Evolutionary conservation across 2,888 invertebrate species (phyloP), one percentile per base, ranked within the genome.

Genomic region (Pogonocherus hispidulus): DNA sequence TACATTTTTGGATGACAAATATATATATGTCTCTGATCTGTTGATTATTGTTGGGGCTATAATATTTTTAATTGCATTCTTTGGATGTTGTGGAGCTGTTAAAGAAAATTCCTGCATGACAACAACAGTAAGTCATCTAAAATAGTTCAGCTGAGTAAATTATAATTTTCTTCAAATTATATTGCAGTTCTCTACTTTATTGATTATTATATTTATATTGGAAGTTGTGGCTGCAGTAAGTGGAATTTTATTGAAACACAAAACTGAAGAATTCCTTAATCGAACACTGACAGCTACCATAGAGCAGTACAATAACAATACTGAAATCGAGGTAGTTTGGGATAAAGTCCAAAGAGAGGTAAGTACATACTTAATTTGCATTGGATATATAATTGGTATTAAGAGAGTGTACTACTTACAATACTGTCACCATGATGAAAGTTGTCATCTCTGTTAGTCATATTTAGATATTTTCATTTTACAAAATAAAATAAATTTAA

Each of bases 71-170:
- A 93, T 98, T 16, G 94, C 97, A 56, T 96, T 97, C 89, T 92
- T 98, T 78, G 98, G 98, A 74, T 98, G 97, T 87, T 98, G 96
- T 80, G 98, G 98, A 37, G 97, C 98, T 16, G 90, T 95, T 66
- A 94, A 94, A 82, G 97, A 98, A 86, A 97, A 94, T 86, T 93
- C 95, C 81, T 96, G 96, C 88, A 95, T 98, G 93, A 93, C 96
- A 70, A 90, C 95, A 73, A 94, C 94, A 70, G 97, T 97, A 87
- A 91, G 92, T 87, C 27, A n/a, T n/a, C n/a, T n/a, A n/a, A n/a
- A n/a, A n/a, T n/a, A n/a, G n/a, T n/a, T n/a, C n/a, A n/a, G n/a
- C n/a, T n/a, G n/a, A n/a, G n/a, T n/a, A n/a, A n/a, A n/a, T n/a
- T n/a, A n/a, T n/a, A n/a, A n/a, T n/a, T n/a, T n/a, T n/a, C n/a